Evolutionary conservation across 2,113 vertebrate genomes (phyloP).

Genomic region (Tachuris rubrigastra): DNA sequence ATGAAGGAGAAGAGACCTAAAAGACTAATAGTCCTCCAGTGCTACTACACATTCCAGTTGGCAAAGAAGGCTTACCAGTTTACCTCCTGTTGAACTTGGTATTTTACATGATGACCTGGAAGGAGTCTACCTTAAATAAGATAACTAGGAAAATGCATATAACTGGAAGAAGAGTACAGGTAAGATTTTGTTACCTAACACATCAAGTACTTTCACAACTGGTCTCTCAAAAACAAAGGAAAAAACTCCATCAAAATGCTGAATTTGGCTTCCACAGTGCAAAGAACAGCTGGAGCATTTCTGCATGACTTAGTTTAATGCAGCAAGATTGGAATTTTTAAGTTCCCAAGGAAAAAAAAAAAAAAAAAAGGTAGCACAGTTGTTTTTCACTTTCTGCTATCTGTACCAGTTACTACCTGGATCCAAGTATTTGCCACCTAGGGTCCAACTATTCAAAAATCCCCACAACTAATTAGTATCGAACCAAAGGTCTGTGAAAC

Average conservation of each 20-base stretch:
- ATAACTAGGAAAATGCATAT: neutral
- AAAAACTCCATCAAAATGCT: neutral
- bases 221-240: conserved; percentile 36
- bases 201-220: conserved; percentile 28
- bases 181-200: conserved; percentile 15
- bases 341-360: conserved; percentile 51
- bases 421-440: conserved; percentile 16
- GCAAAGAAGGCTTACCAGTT: neutral
- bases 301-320: conserved; percentile 69
- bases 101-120: neutral
- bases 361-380: conserved; percentile 6
- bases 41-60: neutral
- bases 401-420: conserved; percentile 33
- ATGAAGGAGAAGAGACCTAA: neutral
- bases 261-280: conserved; percentile 50
- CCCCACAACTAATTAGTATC: neutral
- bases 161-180: neutral
- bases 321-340: conserved; percentile 68
- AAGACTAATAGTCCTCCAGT: neutral
- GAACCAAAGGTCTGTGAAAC: neutral
- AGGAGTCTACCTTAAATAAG: neutral
- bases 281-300: conserved; percentile 71
- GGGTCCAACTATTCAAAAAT: conserved; percentile 17
- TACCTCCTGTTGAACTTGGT: neutral
- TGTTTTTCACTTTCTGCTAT: conserved; percentile 41